phyloP scores from a whole-genome alignment of 2,888 invertebrate genomes.

The Orthosia gracilis region DNA sequence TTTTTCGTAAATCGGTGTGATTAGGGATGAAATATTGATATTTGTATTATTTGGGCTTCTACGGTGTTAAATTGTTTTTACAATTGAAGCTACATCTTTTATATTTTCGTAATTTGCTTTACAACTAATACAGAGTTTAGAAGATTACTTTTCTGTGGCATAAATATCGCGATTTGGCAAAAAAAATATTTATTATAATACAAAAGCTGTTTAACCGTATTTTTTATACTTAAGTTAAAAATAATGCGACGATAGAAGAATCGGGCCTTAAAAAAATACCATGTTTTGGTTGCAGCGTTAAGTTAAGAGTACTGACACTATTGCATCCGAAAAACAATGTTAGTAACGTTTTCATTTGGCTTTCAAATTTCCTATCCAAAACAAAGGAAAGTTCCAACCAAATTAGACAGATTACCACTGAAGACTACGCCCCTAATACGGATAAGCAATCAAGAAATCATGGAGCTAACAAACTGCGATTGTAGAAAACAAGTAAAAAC shows the following conservation, averaged over 20 bases:
- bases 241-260: too few species aligned
- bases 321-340: neutral
- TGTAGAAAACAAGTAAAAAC: conserved; percentile 72
- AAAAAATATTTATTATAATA: too few species aligned
- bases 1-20: neutral
- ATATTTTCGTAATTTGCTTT: too few species aligned
- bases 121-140: too few species aligned
- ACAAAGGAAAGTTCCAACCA: conserved; percentile 9
- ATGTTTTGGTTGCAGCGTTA: neutral
- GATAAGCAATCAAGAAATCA: conserved; percentile 85
- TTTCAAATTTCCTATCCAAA: conserved; percentile 1
- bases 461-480: conserved; percentile 75
- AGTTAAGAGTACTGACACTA: too few species aligned
- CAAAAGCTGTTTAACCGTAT: too few species aligned
- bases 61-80: neutral
- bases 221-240: too few species aligned
- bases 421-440: conserved; percentile 61
- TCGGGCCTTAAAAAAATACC: too few species aligned
- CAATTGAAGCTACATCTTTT: neutral
- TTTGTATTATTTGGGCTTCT: neutral
- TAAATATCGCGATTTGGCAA: too few species aligned
- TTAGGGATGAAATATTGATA: conserved; percentile 14
- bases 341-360: neutral
- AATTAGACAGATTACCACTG: conserved; percentile 47
- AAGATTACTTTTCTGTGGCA: too few species aligned